Evolutionary conservation across 2,888 invertebrate genomes (phyloP), one percentile per base, ranked within the genome.

Genomic region (Synergus gifuensis): DNA sequence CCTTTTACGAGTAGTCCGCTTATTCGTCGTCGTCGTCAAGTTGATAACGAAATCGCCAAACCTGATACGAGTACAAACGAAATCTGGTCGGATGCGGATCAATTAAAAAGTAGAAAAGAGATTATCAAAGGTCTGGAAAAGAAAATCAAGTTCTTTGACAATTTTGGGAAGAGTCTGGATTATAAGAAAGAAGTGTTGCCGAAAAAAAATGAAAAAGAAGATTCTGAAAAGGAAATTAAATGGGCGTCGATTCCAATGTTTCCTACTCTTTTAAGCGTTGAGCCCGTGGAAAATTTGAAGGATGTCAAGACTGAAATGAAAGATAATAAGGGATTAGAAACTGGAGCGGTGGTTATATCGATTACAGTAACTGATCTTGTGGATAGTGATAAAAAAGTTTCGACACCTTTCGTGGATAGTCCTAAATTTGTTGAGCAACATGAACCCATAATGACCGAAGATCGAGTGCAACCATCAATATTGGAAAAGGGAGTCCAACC

Each of bases 11-110:
- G 60, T 28, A 2, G 12, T 22, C 3, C 22, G 22, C 60, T 18
- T 22, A 14, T 22, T 28, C 60, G 60, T 22, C 14, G 4, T 14
- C 69, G 69, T 49, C 69, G 69, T 9, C 54, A 73, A 73, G n/a
- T 54, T 11, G n/a, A 40, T 54, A n/a, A 54, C 2, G 49, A 54
- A 36, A 46, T 54, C 14, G 4, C n/a, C 36, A 54, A 49, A n/a
- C 36, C 73, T 36, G 73, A 73, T 14, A 73, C 28, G 49, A n/a
- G 0, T 16, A 73, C 9, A 16, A 54, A 36, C 36, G n/a, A 73
- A n/a, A n/a, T 54, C n/a, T 54, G 28, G 16, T 2, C 7, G 16
- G 18, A 54, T n/a, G 1, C 0, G 4, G n/a, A 73, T 36, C 4
- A 36, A 73, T 0, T 0, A n/a, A 54, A 36, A 7, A 36, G 3